Conservation (phyloP, 1,140 invertebrate species). For the Heliconius hermathena region DNA sequence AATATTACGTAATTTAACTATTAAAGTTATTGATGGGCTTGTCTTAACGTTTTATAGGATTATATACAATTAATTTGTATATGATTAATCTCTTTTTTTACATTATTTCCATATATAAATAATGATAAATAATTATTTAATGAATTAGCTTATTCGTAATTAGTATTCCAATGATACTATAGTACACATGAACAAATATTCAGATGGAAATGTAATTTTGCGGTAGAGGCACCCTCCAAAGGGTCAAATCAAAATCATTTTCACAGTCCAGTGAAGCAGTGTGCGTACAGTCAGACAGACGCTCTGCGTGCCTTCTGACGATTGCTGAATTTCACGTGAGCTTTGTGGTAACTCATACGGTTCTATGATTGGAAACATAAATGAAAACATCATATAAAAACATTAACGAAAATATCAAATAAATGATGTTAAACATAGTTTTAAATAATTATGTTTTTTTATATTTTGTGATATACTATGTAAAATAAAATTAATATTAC, state of each 20-base stretch:
- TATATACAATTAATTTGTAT: background rate
- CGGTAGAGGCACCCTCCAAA: conserved; percentile 72
- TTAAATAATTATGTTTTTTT: no score
- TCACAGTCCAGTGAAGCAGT: conserved; percentile 76
- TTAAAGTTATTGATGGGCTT: background rate
- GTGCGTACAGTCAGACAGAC: conserved; percentile 50
- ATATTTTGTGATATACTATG: no score
- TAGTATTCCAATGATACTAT: conserved; percentile 30
- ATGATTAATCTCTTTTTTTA: background rate
- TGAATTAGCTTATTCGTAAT: conserved; percentile 26
- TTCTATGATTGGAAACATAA: background rate
- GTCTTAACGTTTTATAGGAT: background rate
- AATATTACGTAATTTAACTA: background rate
- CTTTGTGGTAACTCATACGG: background rate
- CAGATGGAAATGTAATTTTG: conserved; percentile 79
- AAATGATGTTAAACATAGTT: background rate
- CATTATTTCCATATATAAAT: background rate
- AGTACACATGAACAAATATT: conserved; percentile 40
- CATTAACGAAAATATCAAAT: background rate
- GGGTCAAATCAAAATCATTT: conserved; percentile 81
- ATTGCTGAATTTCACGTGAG: conserved; percentile 21
- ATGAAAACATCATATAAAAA: background rate
- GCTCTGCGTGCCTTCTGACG: conserved; percentile 26
- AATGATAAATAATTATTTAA: conserved; percentile 9
- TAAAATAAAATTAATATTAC: no score